Conservation (phyloP, 2,888 invertebrate species). For the Sarcophaga rosellei region DNA sequence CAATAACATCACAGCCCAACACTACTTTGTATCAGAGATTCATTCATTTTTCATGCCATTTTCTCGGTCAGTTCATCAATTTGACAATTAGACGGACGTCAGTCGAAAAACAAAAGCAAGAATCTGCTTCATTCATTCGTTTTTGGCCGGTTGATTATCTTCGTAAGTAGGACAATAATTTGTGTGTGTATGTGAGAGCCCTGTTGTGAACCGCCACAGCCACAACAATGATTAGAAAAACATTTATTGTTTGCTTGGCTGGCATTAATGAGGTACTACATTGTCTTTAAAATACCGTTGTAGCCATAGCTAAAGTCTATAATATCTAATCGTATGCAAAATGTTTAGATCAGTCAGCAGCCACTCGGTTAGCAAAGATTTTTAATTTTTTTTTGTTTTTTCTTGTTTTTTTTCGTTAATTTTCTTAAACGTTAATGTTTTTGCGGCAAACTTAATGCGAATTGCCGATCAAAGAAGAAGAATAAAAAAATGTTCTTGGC, state of each 20-base stretch:
- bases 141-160: neutral
- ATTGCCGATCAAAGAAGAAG: no score
- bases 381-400: neutral
- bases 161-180: conserved; percentile 45
- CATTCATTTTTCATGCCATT: conserved; percentile 8
- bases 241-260: conserved; percentile 13
- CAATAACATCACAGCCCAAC: no score
- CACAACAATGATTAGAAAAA: neutral
- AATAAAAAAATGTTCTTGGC: conserved; percentile 27
- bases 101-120: neutral
- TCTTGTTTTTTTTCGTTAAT: conserved; percentile 1
- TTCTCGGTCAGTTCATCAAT: conserved; percentile 3
- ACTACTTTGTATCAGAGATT: no score
- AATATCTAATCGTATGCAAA: neutral
- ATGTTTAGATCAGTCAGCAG: conserved; percentile 2
- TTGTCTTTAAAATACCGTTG: conserved; percentile 26
- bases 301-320: neutral
- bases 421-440: neutral
- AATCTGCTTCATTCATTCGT: neutral
- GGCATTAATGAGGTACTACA: conserved; percentile 47
- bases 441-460: neutral
- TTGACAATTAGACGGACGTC: conserved; percentile 47
- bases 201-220: neutral
- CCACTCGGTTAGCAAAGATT: neutral
- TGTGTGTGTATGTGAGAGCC: neutral